phyloP scores from a whole-genome alignment of 2,797 vertebrate species.

The Varecia variegata region DNA sequence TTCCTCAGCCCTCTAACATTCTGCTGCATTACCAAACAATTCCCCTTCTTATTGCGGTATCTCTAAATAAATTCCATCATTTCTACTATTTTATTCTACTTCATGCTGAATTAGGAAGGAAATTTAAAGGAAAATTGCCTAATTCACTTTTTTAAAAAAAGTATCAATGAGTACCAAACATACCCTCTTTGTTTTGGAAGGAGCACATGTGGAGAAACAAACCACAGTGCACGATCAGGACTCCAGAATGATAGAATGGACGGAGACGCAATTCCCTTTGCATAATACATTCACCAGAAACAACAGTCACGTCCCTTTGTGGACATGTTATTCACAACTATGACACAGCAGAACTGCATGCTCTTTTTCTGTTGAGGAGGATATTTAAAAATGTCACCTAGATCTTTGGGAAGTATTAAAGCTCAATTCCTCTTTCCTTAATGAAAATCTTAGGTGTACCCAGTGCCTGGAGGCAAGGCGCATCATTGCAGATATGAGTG shows the following conservation, averaged over 20 bases:
- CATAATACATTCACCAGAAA: neutral
- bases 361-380: neutral
- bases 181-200: conserved; percentile 3
- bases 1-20: conserved; percentile 17
- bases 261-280: neutral
- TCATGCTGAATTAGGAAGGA: conserved; percentile 60
- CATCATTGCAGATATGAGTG: neutral
- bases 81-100: conserved; percentile 55
- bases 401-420: neutral
- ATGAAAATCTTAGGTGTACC: neutral
- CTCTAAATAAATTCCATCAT: conserved; percentile 34
- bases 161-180: conserved; percentile 5
- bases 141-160: neutral
- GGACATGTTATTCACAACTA: neutral
- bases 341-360: neutral
- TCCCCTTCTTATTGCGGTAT: conserved; percentile 48
- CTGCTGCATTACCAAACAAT: conserved; percentile 41
- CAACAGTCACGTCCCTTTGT: neutral
- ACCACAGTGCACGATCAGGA: neutral
- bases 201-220: neutral
- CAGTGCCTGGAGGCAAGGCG: neutral
- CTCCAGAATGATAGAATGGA: neutral
- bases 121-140: conserved; percentile 55
- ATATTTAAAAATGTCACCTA: neutral
- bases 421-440: neutral